Evolutionary conservation across 2,797 vertebrate genomes (phyloP), one percentile per base, ranked within the genome.

Genomic region (Enteromius thamalakanensis): DNA sequence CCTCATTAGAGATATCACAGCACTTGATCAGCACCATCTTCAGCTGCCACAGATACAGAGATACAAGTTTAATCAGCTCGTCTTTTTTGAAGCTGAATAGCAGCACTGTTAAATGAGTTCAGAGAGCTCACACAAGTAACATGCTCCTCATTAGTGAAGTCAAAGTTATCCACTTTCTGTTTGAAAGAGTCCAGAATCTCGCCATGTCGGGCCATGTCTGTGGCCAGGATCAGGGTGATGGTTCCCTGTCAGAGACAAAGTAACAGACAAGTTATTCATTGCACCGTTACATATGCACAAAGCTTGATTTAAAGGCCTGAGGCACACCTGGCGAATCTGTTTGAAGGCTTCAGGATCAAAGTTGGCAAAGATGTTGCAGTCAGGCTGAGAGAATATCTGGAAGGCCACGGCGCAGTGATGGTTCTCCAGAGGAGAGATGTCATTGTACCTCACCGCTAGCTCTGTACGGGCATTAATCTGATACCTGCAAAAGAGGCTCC

Each of bases 11-110:
- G 90, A 98, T 97, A 85, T 98, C 96, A 2, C 97, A 98, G 91
- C 97, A 98, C 87, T 98, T 98, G 82, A 98, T 98, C 88, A 98
- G 86, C 2, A 98, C 90, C 97, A 97, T 97, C 94, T 98, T 97
- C 88, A 98, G 89, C 97, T 98, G 90, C 69, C 47, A 60, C 42
- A 47, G 4, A 65, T 62, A 60, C 5, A 49, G 3, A 40, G 70
- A 74, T 14, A 14, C 11, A 60, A 60, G 4, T 62, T 53, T 14
- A 34, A 74, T 74, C 6, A 74, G 5, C 29, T 53, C 47, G 51
- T 32, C 53, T 19, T 26, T 70, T 71, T 14, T 26, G n/a, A 8
- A 15, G 19, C 32, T 23, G 51, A 19, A 19, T 10, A 71, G 17
- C 40, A 45, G 8, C 23, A 15, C 15, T 53, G 51, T 23, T 37